Evolutionary conservation across 2,888 invertebrate species (phyloP).

Genomic region (Scotopteryx bipunctaria): DNA sequence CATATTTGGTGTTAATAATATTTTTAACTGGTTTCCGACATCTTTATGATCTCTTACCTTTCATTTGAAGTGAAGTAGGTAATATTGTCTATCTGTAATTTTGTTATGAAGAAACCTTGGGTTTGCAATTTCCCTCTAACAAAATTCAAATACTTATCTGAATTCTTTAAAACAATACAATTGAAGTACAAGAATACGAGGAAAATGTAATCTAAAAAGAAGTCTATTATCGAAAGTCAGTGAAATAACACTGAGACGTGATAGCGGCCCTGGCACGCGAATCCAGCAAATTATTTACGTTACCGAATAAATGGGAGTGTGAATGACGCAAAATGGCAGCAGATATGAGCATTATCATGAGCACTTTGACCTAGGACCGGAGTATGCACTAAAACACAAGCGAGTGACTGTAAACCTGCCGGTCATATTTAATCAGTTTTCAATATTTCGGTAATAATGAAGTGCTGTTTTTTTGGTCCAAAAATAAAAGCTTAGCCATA

Average conservation of each 20-base stretch:
- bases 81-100: too few species aligned
- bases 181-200: neutral
- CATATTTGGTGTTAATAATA: too few species aligned
- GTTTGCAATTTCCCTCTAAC: too few species aligned
- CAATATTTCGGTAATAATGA: neutral
- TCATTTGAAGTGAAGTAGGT: too few species aligned
- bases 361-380: constrained; percentile 52
- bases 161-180: neutral
- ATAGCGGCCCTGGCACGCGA: constrained; percentile 31
- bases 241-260: constrained; percentile 27
- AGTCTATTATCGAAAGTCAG: constrained; percentile 21
- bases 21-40: too few species aligned
- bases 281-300: constrained; percentile 48
- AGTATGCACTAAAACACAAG: constrained; percentile 25
- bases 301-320: constrained; percentile 38
- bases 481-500: too few species aligned
- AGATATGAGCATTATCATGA: constrained; percentile 44
- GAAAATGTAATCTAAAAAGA: constrained; percentile 1
- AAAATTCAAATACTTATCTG: too few species aligned
- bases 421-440: neutral
- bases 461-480: neutral
- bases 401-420: neutral
- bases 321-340: constrained; percentile 51
- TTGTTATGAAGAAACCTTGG: too few species aligned
- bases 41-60: too few species aligned